Evolutionary conservation across 2,797 vertebrate species (phyloP).

Genomic region (Pseudomugil tenellus): DNA sequence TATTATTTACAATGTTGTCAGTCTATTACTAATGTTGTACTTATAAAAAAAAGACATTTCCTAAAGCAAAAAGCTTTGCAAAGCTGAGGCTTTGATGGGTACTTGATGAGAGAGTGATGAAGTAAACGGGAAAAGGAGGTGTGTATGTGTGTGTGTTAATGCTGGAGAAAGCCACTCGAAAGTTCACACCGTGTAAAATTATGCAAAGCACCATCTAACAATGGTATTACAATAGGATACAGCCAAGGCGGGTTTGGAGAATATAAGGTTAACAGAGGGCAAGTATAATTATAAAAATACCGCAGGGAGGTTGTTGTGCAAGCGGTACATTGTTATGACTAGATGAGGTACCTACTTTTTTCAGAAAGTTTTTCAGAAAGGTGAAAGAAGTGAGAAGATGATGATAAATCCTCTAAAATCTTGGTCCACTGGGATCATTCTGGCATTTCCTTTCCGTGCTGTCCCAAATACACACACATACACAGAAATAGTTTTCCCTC

Average conservation of each 20-base stretch:
- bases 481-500: constrained; percentile 20
- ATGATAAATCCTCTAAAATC: constrained; percentile 58
- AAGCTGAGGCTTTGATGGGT: neutral
- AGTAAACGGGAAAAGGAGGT: neutral
- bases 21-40: neutral
- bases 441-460: constrained; percentile 82
- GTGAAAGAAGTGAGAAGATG: constrained; percentile 28
- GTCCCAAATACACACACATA: constrained; percentile 50
- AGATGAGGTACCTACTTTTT: constrained; percentile 14
- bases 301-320: constrained; percentile 1
- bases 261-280: constrained; percentile 56
- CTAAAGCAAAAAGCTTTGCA: constrained; percentile 3
- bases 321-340: constrained; percentile 51
- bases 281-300: constrained; percentile 35
- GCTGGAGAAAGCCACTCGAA: constrained; percentile 17
- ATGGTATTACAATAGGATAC: constrained; percentile 41
- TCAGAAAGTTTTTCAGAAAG: neutral
- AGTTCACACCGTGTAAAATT: constrained; percentile 44
- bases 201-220: constrained; percentile 54
- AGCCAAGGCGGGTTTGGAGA: constrained; percentile 24
- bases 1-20: neutral
- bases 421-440: constrained; percentile 69
- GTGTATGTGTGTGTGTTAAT: too few species aligned
- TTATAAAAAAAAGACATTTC: neutral
- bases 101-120: constrained; percentile 16